Percentiles rank a stretch among this genome's conserved stretches.
Conservation (phyloP, 2,797 vertebrate genomes). For the Zalophus californianus region DNA sequence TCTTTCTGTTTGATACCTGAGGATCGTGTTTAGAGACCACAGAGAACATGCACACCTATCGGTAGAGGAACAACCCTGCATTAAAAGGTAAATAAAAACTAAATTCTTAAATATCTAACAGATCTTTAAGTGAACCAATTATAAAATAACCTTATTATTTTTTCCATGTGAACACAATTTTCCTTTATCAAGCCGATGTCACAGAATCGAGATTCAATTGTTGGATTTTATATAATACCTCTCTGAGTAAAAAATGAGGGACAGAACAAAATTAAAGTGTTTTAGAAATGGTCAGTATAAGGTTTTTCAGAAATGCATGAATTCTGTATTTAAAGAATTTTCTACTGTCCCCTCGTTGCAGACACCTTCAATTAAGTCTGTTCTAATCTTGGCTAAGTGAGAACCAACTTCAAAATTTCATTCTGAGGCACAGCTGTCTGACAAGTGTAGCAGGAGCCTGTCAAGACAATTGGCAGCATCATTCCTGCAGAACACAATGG, state of each 20-base stretch:
- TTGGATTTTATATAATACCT: background rate
- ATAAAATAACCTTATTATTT: background rate
- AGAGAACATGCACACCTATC: background rate
- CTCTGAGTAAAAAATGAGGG: background rate
- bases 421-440: constrained; percentile 53
- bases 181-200: background rate
- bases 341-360: background rate
- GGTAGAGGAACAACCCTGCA: background rate
- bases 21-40: background rate
- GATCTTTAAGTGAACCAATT: constrained; percentile 34
- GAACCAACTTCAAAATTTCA: constrained; percentile 63
- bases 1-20: background rate
- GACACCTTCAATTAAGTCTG: constrained; percentile 62
- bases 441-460: constrained; percentile 59
- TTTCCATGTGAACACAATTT: background rate
- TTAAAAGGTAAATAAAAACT: constrained; percentile 31
- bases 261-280: constrained; percentile 1
- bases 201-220: background rate
- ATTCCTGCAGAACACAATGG: constrained; percentile 37
- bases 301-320: constrained; percentile 15
- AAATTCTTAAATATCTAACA: constrained; percentile 55
- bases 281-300: constrained; percentile 12
- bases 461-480: constrained; percentile 51
- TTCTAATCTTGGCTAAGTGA: constrained; percentile 70
- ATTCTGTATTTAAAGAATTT: constrained; percentile 55